These are phyloP conservation scores for Tapera naevia DNA, from an alignment of 2,797 vertebrate species.

Conservation along the genomic window DNA sequence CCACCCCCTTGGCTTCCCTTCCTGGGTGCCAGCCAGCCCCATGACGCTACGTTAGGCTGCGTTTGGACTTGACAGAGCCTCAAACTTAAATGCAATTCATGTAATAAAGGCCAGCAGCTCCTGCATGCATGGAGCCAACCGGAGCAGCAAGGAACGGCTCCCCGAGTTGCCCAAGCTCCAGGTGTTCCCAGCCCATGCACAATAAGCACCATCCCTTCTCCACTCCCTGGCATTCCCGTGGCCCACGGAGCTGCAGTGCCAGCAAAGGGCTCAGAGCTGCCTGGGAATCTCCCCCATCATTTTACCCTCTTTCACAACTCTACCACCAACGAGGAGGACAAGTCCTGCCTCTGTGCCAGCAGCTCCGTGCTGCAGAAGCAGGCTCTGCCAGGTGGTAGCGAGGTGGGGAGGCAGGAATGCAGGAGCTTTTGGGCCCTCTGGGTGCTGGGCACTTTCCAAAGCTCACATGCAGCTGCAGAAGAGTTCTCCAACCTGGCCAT, in stretches of 20 bases:
- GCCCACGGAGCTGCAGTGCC: neutral
- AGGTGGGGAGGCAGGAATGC: neutral
- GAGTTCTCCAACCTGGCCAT: neutral
- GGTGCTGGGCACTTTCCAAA: neutral
- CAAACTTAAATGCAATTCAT: neutral
- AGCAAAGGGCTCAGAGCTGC: neutral
- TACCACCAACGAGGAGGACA: neutral
- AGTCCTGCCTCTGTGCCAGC: neutral
- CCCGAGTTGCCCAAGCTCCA: neutral
- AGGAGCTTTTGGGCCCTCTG: neutral
- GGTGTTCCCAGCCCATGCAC: neutral
- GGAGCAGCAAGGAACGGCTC: neutral
- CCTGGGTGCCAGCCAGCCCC: slow-evolving; percentile 65
- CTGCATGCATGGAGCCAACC: neutral
- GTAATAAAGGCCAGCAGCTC: neutral
- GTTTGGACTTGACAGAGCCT: slow-evolving; percentile 52
- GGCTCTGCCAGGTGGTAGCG: neutral
- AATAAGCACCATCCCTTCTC: neutral
- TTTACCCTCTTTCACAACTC: slow-evolving; percentile 12
- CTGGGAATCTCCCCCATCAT: neutral
- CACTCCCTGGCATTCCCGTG: neutral
- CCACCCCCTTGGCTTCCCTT: neutral
- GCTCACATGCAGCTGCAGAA: neutral
- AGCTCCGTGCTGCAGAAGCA: neutral
- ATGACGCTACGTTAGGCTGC: neutral